Conservation (phyloP, 2,888 invertebrate genomes). For the Notodonta dromedarius region DNA sequence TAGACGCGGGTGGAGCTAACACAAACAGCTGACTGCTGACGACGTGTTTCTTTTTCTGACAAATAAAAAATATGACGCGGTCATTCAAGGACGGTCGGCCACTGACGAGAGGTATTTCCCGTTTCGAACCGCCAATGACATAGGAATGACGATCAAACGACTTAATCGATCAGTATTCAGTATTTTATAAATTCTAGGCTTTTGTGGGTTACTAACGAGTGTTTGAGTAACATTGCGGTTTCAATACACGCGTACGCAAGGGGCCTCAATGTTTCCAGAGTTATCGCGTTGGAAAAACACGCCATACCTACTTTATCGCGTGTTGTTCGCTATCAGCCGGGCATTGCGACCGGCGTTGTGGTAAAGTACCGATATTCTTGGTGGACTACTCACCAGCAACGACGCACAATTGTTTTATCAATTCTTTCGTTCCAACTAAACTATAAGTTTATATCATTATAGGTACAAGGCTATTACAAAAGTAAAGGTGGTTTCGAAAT, state of each 20-base stretch:
- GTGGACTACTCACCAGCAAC: constrained; percentile 13
- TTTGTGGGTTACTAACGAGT: constrained; percentile 22
- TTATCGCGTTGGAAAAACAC: constrained; percentile 78
- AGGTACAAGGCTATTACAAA: constrained; percentile 14
- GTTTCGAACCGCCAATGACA: constrained; percentile 63
- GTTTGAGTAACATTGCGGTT: constrained; percentile 28
- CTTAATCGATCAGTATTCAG: constrained; percentile 28
- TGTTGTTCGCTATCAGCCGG: constrained; percentile 71
- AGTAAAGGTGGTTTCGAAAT: constrained; percentile 48
- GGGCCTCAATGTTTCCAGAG: constrained; percentile 63
- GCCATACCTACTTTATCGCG: constrained; percentile 65
- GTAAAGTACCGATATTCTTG: constrained; percentile 25
- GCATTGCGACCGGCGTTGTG: constrained; percentile 50
- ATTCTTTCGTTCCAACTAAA: not conserved
- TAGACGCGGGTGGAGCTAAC: constrained; percentile 76
- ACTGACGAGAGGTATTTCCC: constrained; percentile 74
- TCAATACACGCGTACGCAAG: constrained; percentile 34
- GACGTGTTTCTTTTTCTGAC: constrained; percentile 73
- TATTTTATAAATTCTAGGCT: constrained; percentile 20
- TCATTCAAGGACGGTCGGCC: constrained; percentile 77
- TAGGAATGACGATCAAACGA: constrained; percentile 50
- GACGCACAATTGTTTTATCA: not conserved
- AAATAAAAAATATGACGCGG: constrained; percentile 80
- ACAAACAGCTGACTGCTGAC: constrained; percentile 81
- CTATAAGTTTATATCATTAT: not conserved